Evolutionary conservation across 1,140 invertebrate species (phyloP), one percentile per base, ranked within the genome.

Genomic region (Polyergus mexicanus): DNA sequence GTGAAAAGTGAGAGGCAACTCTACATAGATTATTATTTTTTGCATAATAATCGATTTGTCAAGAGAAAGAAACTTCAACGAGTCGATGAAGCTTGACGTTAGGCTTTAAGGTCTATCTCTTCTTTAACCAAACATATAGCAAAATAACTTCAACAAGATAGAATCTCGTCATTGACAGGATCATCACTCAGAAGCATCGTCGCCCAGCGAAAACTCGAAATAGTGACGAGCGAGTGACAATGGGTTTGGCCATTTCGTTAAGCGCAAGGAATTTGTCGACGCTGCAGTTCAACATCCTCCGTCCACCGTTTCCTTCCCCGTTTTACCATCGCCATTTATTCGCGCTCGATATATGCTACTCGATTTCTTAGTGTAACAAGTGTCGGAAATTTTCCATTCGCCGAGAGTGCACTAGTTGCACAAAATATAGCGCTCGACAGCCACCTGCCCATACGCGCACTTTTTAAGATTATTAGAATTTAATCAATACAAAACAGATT

Each of bases 201-300:
- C 19, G 25, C 32, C 38, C 28, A 47, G 62, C 69, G 32, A 90
- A 68, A 92, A 93, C 85, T 88, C 90, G 91, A 92, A 93, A 94
- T 89, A 92, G 93, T 91, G 92, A 92, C 91, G 88, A 91, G 86
- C 81, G 62, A 90, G 80, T 87, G 88, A 88, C 84, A 84, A 76
- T 87, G 90, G 91, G 89, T 94, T 93, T 94, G 92, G 93, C 91
- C 93, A 94, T 94, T 94, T 92, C 92, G 91, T 92, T 92, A 87
- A 93, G 89, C 87, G 86, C 86, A 88, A 92, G 93, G 93, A 94
- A 95, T 94, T 94, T 92, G 94, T 92, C 93, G 93, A 95, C 92
- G 91, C 86, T 90, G 94, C 94, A 92, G 62, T 90, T 92, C 84
- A 85, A 90, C 86, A 88, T 92, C 89, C 92, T 91, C 65, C 60